A percentile compares a stretch with the other conserved stretches of the same genome.
Conservation (phyloP, 2,113 vertebrate genomes). For the Ceyx margarethae region DNA sequence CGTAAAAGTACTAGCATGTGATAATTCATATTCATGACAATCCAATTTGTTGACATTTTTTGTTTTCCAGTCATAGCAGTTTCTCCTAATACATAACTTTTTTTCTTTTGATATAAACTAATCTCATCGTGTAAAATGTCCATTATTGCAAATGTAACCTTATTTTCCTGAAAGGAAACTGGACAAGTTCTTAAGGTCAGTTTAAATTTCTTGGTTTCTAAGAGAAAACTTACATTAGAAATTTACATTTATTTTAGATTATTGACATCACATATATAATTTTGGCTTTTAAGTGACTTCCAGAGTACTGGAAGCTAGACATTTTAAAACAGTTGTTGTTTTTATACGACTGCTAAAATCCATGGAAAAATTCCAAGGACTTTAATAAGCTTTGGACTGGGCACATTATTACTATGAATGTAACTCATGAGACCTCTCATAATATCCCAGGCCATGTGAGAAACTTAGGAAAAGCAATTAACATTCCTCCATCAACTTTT, state of each 20-base stretch:
- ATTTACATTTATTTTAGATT: neutral
- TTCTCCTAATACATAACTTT: neutral
- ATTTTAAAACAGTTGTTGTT: neutral
- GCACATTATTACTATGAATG: conserved; percentile 4
- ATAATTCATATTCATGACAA: neutral
- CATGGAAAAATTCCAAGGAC: conserved; percentile 7
- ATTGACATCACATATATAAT: neutral
- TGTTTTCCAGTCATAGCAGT: neutral
- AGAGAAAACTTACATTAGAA: neutral
- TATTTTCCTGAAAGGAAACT: neutral
- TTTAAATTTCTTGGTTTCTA: neutral
- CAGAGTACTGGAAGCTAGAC: neutral
- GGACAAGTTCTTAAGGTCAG: neutral
- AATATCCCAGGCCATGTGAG: conserved; percentile 33
- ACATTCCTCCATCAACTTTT: conserved; percentile 40
- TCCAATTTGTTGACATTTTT: neutral
- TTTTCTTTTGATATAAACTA: neutral
- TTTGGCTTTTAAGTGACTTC: neutral
- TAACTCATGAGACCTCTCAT: conserved; percentile 13
- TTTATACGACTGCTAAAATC: conserved; percentile 15
- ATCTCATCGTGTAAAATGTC: neutral
- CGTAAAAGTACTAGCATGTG: neutral
- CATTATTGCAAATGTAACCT: neutral
- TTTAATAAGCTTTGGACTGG: conserved; percentile 15
- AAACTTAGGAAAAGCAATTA: conserved; percentile 47